Evolutionary conservation across 1,140 invertebrate genomes (phyloP), one percentile per base, ranked within the genome.

Genomic region (Drosophila repleta): DNA sequence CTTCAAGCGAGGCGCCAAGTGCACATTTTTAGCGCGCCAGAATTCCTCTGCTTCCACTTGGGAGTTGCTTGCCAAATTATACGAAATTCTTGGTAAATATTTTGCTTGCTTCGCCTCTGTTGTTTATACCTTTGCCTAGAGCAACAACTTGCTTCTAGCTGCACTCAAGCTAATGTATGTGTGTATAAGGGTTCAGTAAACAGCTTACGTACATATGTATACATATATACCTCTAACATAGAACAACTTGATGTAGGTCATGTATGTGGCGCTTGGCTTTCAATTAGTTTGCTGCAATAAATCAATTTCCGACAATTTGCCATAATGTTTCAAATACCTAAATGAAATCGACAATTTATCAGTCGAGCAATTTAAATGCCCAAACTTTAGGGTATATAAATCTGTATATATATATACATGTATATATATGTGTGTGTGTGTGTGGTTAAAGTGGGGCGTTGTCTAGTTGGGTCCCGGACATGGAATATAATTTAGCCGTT

Each of bases 401-500:
- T 18, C 5, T 0, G 6, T 18, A 17, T 43, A 18, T 17, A 43
- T 43, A 26, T 48, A 17, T 10, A 15, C 18, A 15, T 7, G 5
- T 17, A 18, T 13, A 18, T 29, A 49, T 26, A 48, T 26, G n/a
- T 48, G 15, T 48, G 13, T 26, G 3, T 5, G 6, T 26, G 4
- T 51, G 4, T 17, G 18, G 17, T 43, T 39, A 2, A 4, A 37
- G 13, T n/a, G 26, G 26, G 65, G 39, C 26, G 11, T 4, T 4
- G 21, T 46, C 20, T 45, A 24, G 18, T 4, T n/a, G 8, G 35
- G 15, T 41, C 21, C 15, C 41, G 46, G 41, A 24, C 48, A 69
- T 57, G 55, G 29, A 58, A 65, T 60, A 76, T 74, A 74, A 64
- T 74, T 65, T 76, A 41, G 71, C 58, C 29, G 71, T 52, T 74